Evolutionary conservation across 2,888 invertebrate species (phyloP).

Genomic region (Timema cristinae): DNA sequence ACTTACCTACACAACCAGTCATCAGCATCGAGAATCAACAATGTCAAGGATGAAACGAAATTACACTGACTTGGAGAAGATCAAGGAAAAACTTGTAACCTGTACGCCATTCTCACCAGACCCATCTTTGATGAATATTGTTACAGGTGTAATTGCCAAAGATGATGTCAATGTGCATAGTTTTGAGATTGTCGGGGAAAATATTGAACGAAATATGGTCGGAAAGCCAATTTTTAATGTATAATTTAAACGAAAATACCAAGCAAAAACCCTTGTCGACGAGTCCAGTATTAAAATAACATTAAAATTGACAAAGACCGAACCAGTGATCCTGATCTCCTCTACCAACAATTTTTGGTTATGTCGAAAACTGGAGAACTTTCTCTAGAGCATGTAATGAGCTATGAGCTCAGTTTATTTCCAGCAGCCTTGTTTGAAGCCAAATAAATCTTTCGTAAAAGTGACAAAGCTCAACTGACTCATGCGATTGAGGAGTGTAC

Average conservation of each 20-base stretch:
- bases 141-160: background rate
- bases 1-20: background rate
- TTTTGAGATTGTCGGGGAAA: background rate
- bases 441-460: background rate
- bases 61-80: background rate
- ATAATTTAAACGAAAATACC: background rate
- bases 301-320: background rate
- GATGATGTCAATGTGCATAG: slow-evolving; percentile 2
- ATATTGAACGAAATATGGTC: background rate
- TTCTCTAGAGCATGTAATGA: background rate
- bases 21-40: background rate
- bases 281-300: background rate
- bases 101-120: too few species aligned
- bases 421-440: background rate
- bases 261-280: background rate
- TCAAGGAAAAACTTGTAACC: background rate
- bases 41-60: background rate
- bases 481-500: background rate
- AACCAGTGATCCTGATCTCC: background rate
- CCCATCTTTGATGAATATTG: too few species aligned
- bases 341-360: background rate
- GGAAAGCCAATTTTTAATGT: background rate
- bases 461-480: background rate
- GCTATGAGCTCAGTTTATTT: background rate
- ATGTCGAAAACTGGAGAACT: background rate